Percentiles rank a stretch among this genome's conserved stretches.
Evolutionary conservation across 37 sponge, comb jelly and placozoan genomes (phyloP).

Genomic region (Ephydatia muelleri): DNA sequence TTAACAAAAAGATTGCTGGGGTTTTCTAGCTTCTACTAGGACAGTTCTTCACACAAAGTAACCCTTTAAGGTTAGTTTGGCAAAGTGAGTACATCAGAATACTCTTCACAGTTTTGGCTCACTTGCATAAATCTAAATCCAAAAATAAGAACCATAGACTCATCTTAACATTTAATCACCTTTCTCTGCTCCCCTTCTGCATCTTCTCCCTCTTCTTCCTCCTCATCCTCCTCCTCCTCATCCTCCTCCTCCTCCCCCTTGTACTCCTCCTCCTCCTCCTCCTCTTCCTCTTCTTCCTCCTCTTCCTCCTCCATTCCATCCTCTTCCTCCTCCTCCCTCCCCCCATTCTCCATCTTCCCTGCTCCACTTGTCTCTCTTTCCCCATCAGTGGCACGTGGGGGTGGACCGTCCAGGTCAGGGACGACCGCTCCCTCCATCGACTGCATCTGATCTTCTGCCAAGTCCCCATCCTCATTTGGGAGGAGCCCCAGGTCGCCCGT

Average conservation of each 20-base stretch:
- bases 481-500: background rate
- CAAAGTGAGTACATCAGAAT: no score
- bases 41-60: no score
- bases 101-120: no score
- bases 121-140: no score
- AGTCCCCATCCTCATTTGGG: background rate
- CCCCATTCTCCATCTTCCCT: background rate
- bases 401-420: background rate
- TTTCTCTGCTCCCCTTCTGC: background rate
- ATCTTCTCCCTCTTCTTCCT: background rate
- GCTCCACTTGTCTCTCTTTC: background rate
- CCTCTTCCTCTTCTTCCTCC: background rate
- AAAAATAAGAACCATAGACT: no score
- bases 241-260: background rate
- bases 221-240: background rate
- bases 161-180: no score
- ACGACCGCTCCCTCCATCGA: background rate
- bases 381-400: background rate
- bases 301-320: background rate
- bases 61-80: no score
- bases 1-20: no score
- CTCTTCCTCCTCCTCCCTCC: background rate
- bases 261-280: background rate
- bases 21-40: no score
- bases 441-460: background rate